Evolutionary conservation across 2,888 invertebrate species (phyloP), one percentile per base, ranked within the genome.

Genomic region (Stenolophus ochropezus): DNA sequence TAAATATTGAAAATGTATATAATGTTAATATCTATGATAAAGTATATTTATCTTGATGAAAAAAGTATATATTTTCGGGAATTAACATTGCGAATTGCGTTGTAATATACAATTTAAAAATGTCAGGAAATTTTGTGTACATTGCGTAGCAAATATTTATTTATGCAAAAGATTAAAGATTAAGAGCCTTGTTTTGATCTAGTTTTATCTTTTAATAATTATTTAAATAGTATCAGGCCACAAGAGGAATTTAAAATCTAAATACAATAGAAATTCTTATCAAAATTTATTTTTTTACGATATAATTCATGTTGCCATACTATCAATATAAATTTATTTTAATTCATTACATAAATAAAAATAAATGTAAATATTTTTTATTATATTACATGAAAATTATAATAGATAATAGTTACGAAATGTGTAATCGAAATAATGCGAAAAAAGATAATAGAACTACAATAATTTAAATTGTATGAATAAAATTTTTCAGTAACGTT

Each of bases 11-110:
- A 33, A 42, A 20, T 51, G 0, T 8, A n/a, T 23, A 25, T 56
- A 8, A 11, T 56, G 65, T 69, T 69, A 8, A 33, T 69, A n/a
- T 20, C 18, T 69, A 33, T 69, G 65, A 69, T 69, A 69, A 69
- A 27, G 23, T n/a, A n/a, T 21, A 18, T 56, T 2, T 56, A n/a
- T n/a, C n/a, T 21, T 56, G 5, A 16, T 4, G 23, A 21, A 58
- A 11, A 23, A 56, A 8, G 21, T n/a, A n/a, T n/a, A n/a, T n/a
- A n/a, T n/a, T n/a, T n/a, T n/a, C n/a, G n/a, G n/a, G n/a, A n/a
- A n/a, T n/a, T n/a, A n/a, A n/a, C n/a, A n/a, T n/a, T n/a, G n/a
- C n/a, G n/a, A n/a, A n/a, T n/a, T n/a, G n/a, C n/a, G n/a, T n/a
- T n/a, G n/a, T n/a, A n/a, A n/a, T n/a, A n/a, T n/a, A n/a, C n/a